phyloP scores from a whole-genome alignment of 2,797 vertebrate genomes.

The Thunnus albacares region DNA sequence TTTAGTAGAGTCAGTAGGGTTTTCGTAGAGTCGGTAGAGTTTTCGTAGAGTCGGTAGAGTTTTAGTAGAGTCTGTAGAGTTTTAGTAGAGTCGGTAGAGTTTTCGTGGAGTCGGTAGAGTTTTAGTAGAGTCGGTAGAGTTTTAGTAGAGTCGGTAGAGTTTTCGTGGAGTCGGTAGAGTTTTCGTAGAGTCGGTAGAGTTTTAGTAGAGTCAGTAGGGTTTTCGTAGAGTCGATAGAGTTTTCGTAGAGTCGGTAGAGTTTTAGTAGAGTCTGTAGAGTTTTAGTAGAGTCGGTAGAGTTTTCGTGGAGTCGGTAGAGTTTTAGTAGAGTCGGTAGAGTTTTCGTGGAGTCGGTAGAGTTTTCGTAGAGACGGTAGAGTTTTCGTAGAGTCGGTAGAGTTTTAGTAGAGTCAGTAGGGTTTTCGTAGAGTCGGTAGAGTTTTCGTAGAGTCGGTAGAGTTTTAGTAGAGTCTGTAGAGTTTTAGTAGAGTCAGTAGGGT shows the following conservation, averaged over 20 bases:
- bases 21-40: not conserved
- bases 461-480: too few relatives aligned
- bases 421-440: rapidly evolving
- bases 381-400: not conserved
- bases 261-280: too few relatives aligned
- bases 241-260: not conserved
- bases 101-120: not conserved
- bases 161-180: too few relatives aligned
- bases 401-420: not conserved
- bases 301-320: not conserved
- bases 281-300: too few relatives aligned
- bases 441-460: too few relatives aligned
- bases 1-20: too few relatives aligned
- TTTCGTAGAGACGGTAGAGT: not conserved
- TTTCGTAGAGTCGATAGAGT: too few relatives aligned
- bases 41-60: too few relatives aligned
- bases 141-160: not conserved
- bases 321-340: too few relatives aligned
- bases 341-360: not conserved
- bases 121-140: not conserved
- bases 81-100: not conserved
- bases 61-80: too few relatives aligned
- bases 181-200: not conserved
- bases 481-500: too few relatives aligned
- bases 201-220: not conserved